Evolutionary conservation across 2,113 vertebrate species (phyloP).

Genomic region (Copsychus sechellarum): DNA sequence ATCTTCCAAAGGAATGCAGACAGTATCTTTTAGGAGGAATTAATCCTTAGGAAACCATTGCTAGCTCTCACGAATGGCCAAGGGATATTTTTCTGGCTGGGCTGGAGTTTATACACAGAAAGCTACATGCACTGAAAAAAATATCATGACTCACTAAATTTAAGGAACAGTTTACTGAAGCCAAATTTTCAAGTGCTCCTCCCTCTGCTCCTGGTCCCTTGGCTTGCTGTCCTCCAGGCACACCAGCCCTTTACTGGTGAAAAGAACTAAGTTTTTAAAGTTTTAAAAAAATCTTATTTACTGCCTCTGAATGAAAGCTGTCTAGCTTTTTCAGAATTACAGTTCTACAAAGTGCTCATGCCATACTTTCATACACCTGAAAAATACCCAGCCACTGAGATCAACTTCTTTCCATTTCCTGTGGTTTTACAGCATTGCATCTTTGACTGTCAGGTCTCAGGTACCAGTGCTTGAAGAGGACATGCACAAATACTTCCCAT

Average conservation of each 20-base stretch:
- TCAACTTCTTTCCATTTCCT: background rate
- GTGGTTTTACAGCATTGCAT: background rate
- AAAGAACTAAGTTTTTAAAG: background rate
- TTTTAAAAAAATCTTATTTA: background rate
- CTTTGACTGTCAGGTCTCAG: background rate
- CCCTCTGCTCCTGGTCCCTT: background rate
- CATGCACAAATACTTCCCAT: background rate
- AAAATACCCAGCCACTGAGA: background rate
- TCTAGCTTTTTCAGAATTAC: background rate
- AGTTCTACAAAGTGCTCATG: background rate
- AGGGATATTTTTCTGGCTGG: slow-evolving; percentile 17
- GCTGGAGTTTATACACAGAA: background rate
- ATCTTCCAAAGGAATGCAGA: slow-evolving; percentile 34
- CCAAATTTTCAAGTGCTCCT: background rate
- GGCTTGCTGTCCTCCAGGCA: background rate
- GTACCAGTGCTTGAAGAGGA: background rate
- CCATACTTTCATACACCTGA: background rate
- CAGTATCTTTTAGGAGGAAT: slow-evolving; percentile 1
- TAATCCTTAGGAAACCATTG: slow-evolving; percentile 29
- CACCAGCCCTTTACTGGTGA: background rate
- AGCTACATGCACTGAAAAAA: background rate
- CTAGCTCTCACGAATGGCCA: background rate
- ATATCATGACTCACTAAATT: background rate
- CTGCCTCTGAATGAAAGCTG: background rate
- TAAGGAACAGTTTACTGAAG: background rate